Evolutionary conservation across 1,140 invertebrate genomes (phyloP).

Genomic region (Capitella teleta): DNA sequence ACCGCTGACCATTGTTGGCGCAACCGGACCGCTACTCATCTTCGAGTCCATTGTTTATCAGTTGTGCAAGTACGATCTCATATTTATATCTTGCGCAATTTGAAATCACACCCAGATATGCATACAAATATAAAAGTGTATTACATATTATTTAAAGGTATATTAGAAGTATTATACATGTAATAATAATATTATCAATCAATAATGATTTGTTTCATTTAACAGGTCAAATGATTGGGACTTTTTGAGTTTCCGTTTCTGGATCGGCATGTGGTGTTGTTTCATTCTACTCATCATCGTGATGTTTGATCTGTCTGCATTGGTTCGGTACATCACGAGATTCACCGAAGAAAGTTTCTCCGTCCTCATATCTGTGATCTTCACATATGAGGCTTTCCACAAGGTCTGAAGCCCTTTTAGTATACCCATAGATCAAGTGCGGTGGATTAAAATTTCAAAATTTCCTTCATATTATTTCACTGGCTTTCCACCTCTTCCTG

Average conservation of each 20-base stretch:
- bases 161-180: no score
- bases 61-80: conserved; percentile 62
- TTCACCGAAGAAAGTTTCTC: conserved; percentile 99
- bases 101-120: no score
- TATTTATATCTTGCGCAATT: no score
- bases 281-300: conserved; percentile 78
- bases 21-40: conserved; percentile 56
- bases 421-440: no score
- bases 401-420: no score
- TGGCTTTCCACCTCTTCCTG: no score
- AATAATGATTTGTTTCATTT: conserved; percentile 1
- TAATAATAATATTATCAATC: background rate
- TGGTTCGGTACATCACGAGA: conserved; percentile 93
- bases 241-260: conserved; percentile 82
- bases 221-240: conserved; percentile 58
- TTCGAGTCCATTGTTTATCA: conserved; percentile 96
- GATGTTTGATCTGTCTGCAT: conserved; percentile 86
- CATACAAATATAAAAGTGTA: no score
- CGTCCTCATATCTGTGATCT: conserved; percentile 95
- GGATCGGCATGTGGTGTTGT: conserved; percentile 90
- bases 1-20: conserved; percentile 43
- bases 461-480: no score
- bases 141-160: no score
- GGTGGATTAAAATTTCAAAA: no score
- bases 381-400: conserved; percentile 83